Conservation (phyloP, 92 coral and sea anemone species). For the Porites rus region DNA sequence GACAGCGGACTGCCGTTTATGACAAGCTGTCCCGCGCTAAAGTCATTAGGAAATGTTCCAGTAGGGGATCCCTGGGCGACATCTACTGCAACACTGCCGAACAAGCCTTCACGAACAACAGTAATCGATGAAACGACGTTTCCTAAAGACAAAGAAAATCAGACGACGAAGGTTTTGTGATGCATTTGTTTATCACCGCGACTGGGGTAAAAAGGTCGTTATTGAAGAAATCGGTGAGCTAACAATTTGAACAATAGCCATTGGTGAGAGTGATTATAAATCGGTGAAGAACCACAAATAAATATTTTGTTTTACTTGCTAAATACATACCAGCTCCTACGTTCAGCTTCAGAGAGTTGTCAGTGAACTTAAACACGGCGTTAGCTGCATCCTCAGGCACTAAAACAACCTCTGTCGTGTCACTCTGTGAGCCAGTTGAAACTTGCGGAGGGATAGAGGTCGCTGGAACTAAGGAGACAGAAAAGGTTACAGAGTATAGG, state of each 20-base stretch:
- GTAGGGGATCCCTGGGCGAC: constrained; percentile 75
- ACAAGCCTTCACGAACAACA: constrained; percentile 92
- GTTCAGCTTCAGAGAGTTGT: constrained; percentile 58
- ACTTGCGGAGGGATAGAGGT: constrained; percentile 64
- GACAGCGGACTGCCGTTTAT: constrained; percentile 58
- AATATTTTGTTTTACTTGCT: not conserved
- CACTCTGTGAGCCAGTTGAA: constrained; percentile 59
- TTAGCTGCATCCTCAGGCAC: constrained; percentile 95
- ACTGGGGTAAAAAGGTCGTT: too few species aligned
- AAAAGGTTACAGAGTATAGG: too few species aligned
- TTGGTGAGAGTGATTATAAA: too few species aligned
- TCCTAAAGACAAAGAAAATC: constrained; percentile 25
- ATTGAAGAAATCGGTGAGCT: too few species aligned
- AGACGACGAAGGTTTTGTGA: not conserved
- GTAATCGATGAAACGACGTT: constrained; percentile 67
- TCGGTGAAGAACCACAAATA: not conserved
- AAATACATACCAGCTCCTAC: constrained; percentile 70
- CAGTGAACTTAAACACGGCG: constrained; percentile 82
- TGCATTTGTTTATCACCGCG: too few species aligned
- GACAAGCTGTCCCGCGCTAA: constrained; percentile 77
- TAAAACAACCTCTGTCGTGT: constrained; percentile 43
- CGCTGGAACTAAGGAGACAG: constrained; percentile 23
- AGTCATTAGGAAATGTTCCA: constrained; percentile 70
- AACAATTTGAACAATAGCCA: too few species aligned
- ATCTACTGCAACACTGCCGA: constrained; percentile 81